Percentiles rank a stretch among this genome's conserved stretches.
These are phyloP conservation scores for Catharus minimus DNA, from an alignment of 2,113 vertebrate species.

Conservation along the genomic window DNA sequence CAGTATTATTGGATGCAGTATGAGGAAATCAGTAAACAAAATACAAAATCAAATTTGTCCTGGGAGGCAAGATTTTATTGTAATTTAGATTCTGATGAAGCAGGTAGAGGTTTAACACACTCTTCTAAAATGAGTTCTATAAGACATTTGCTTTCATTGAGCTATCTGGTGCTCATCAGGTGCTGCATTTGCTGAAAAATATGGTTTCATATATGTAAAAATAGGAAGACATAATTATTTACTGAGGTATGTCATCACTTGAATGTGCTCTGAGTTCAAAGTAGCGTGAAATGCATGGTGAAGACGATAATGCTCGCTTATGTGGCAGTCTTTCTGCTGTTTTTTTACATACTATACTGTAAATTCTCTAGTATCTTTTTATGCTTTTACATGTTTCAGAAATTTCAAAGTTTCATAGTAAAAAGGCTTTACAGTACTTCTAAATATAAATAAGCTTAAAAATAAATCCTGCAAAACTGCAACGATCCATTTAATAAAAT, in stretches of 20 bases:
- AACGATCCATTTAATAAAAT: conserved; percentile 22
- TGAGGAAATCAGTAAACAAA: not conserved
- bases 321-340: not conserved
- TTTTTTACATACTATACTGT: not conserved
- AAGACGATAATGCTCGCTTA: not conserved
- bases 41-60: not conserved
- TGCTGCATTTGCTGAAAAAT: not conserved
- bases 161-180: not conserved
- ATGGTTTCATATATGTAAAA: not conserved
- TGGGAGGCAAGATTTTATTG: not conserved
- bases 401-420: not conserved
- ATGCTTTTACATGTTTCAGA: not conserved
- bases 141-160: not conserved
- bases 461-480: conserved; percentile 43
- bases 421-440: not conserved
- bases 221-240: not conserved
- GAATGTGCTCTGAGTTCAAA: not conserved
- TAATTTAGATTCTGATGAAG: not conserved
- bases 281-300: fast-evolving
- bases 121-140: not conserved
- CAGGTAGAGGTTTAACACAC: not conserved
- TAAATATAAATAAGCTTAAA: conserved; percentile 50
- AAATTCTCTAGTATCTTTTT: not conserved
- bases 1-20: not conserved
- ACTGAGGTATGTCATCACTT: not conserved